These are phyloP conservation scores for Lasioglossum marginatum DNA, from an alignment of 2,888 invertebrate genomes.

Conservation along the genomic window DNA sequence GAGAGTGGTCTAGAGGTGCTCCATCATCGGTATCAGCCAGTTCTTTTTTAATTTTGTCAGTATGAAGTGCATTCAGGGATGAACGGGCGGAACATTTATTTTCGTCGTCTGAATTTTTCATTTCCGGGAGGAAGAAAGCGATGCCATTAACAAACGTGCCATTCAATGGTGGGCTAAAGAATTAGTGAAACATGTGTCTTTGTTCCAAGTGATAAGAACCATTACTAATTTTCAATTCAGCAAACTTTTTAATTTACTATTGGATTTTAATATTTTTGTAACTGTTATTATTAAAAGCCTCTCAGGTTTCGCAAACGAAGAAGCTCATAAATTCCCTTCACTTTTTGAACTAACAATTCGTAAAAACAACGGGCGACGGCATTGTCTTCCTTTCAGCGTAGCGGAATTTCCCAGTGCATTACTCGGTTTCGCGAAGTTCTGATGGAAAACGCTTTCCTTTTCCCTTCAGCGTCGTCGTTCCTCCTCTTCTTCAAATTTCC, in stretches of 20 bases:
- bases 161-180: not conserved
- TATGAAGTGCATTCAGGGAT: not conserved
- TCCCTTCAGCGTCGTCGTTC: not conserved
- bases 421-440: constrained; percentile 46
- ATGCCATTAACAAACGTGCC: not conserved
- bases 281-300: not conserved
- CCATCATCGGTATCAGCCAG: not conserved
- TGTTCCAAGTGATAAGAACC: not conserved
- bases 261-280: not conserved
- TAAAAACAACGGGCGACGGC: not conserved
- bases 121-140: not conserved
- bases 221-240: not conserved
- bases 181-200: not conserved
- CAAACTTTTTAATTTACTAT: not conserved
- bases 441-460: constrained; percentile 51
- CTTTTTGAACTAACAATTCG: constrained; percentile 2
- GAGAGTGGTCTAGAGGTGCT: not conserved
- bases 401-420: not conserved
- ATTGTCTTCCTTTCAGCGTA: not conserved
- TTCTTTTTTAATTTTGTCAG: not conserved
- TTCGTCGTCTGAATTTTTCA: not conserved
- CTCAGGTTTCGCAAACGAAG: not conserved
- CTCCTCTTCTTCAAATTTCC: constrained; percentile 30
- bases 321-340: not conserved
- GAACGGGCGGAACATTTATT: not conserved